A percentile compares a stretch with the other conserved stretches of the same genome.
Evolutionary conservation across 2,113 vertebrate genomes (phyloP).

Genomic region (Anser cygnoides): DNA sequence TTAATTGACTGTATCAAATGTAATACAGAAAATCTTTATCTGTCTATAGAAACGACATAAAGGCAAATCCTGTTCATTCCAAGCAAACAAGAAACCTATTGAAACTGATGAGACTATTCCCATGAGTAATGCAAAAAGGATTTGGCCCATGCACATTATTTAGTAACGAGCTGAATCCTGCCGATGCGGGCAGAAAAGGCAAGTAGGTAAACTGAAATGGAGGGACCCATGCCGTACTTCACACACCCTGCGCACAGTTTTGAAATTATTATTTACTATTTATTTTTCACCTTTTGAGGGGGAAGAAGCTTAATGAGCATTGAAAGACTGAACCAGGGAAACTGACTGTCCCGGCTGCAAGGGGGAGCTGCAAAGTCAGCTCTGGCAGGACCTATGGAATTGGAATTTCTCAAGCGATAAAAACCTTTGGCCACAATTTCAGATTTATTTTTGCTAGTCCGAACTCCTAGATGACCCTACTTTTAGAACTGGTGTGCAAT

Average conservation of each 20-base stretch:
- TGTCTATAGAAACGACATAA: neutral
- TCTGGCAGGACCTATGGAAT: rapidly evolving
- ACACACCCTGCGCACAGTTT: rapidly evolving
- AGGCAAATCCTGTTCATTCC: neutral
- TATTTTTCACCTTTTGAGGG: neutral
- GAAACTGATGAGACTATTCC: neutral
- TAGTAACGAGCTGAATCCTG: neutral
- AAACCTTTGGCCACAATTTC: neutral
- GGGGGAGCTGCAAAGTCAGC: neutral
- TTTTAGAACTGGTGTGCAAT: neutral
- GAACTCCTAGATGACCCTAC: neutral
- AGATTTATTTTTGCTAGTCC: neutral
- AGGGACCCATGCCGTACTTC: neutral
- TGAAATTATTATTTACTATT: neutral
- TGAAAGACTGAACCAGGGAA: neutral
- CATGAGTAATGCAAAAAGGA: neutral
- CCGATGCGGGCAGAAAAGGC: rapidly evolving
- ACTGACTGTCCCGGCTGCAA: rapidly evolving
- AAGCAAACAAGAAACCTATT: neutral
- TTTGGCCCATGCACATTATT: rapidly evolving
- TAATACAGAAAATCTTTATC: neutral
- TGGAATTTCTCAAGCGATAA: neutral
- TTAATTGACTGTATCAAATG: neutral
- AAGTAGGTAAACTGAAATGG: neutral
- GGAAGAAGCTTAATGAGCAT: neutral